These are phyloP conservation scores for Scylla paramamosain DNA, from an alignment of 1,140 invertebrate genomes.

Conservation along the genomic window DNA sequence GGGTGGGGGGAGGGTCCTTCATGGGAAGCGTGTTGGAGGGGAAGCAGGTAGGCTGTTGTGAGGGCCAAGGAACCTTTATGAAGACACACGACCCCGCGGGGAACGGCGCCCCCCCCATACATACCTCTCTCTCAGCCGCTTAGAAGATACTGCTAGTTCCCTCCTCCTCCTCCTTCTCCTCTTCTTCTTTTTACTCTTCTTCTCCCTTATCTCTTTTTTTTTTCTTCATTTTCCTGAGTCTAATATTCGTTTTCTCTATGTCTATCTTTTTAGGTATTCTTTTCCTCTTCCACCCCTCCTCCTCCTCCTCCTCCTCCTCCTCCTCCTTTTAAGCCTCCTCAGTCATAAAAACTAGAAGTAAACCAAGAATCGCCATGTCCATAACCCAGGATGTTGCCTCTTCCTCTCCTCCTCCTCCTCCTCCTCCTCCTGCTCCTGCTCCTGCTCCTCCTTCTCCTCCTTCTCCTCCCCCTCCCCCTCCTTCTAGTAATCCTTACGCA, in stretches of 20 bases:
- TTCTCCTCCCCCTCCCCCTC: background rate
- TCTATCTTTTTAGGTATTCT: background rate
- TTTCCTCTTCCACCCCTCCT: background rate
- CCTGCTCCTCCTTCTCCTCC: background rate
- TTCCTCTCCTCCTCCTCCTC: background rate
- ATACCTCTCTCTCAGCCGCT: background rate
- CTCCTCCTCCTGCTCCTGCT: background rate
- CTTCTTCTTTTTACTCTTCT: background rate
- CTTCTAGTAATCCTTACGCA: background rate
- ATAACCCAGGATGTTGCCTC: background rate
- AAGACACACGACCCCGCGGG: background rate
- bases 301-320: background rate
- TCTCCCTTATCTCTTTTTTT: background rate
- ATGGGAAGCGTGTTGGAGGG: background rate
- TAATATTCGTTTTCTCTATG: background rate
- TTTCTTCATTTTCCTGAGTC: background rate
- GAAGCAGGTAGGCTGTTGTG: background rate
- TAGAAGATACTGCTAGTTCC: background rate
- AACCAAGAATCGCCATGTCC: background rate
- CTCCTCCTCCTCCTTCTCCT: slow-evolving; percentile 5
- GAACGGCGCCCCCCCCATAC: background rate
- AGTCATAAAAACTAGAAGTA: background rate
- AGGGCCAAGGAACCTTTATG: background rate
- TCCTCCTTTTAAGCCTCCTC: background rate
- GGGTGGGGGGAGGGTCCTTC: no score